phyloP scores from a whole-genome alignment of 2,888 invertebrate genomes.

The Drosophila atripex region DNA sequence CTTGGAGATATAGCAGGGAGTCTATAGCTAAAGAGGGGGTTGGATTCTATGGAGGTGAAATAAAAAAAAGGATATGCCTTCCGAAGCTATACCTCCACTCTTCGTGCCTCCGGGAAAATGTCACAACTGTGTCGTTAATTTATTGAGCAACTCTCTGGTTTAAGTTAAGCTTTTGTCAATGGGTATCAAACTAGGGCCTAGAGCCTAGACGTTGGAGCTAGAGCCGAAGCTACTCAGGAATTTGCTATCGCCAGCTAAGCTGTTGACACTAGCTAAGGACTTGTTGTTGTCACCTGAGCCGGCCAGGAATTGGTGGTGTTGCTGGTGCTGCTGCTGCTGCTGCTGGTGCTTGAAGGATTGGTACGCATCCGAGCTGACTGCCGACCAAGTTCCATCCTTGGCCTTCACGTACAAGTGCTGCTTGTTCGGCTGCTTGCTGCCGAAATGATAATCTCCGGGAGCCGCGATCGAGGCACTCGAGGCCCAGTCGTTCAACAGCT shows the following conservation, averaged over 20 bases:
- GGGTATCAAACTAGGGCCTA: conserved; percentile 62
- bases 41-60: background rate
- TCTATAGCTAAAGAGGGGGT: background rate
- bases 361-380: conserved; percentile 83
- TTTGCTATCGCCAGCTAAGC: conserved; percentile 79
- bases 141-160: conserved; percentile 64
- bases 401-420: conserved; percentile 84
- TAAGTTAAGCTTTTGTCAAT: conserved; percentile 10
- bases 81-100: background rate
- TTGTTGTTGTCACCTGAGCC: conserved; percentile 75
- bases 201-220: conserved; percentile 82
- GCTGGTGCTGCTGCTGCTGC: conserved; percentile 68
- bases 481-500: conserved; percentile 81
- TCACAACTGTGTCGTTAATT: conserved; percentile 19
- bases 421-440: conserved; percentile 82
- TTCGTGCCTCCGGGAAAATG: background rate
- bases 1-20: background rate
- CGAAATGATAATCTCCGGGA: conserved; percentile 76
- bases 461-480: conserved; percentile 79
- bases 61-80: background rate
- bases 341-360: conserved; percentile 78
- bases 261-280: conserved; percentile 65
- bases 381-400: conserved; percentile 83
- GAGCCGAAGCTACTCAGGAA: conserved; percentile 84
- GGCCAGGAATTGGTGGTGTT: conserved; percentile 62